phyloP scores from a whole-genome alignment of 1,140 invertebrate genomes.

The Ceratosolen fusciceps region DNA sequence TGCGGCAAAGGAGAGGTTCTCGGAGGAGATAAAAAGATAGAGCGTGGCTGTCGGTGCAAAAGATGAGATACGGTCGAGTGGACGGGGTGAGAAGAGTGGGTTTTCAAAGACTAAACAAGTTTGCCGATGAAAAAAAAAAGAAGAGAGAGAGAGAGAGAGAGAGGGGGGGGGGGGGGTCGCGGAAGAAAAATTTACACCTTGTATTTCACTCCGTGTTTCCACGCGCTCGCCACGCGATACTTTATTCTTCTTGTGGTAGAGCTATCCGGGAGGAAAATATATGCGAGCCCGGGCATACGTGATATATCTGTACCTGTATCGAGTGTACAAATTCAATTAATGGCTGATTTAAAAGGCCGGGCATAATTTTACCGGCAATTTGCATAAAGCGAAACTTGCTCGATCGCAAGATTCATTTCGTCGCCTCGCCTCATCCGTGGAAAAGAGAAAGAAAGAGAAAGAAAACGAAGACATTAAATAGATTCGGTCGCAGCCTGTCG shows the following conservation, averaged over 20 bases:
- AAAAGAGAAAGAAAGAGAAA: constrained; percentile 38
- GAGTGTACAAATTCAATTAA: constrained; percentile 14
- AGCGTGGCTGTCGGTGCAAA: constrained; percentile 17
- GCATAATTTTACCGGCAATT: constrained; percentile 5
- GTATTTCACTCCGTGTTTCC: constrained; percentile 29
- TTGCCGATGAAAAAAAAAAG: constrained; percentile 26
- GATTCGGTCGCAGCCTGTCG: no score
- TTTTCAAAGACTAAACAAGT: constrained; percentile 33
- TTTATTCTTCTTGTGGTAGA: background rate
- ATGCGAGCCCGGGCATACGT: no score
- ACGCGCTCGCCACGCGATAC: background rate
- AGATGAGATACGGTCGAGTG: constrained; percentile 41
- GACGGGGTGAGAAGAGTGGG: background rate
- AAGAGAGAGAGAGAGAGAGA: no score
- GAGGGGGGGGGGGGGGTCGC: no score
- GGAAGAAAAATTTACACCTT: constrained; percentile 20
- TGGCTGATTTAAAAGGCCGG: background rate
- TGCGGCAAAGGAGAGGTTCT: background rate
- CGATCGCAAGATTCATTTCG: background rate
- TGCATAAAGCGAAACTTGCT: background rate
- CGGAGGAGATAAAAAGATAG: constrained; percentile 25
- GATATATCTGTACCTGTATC: background rate
- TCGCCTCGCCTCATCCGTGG: background rate
- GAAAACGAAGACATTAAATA: no score
- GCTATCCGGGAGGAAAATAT: background rate